These are phyloP conservation scores for Steinernema feltiae DNA, from an alignment of 1,140 invertebrate genomes.

Conservation along the genomic window DNA sequence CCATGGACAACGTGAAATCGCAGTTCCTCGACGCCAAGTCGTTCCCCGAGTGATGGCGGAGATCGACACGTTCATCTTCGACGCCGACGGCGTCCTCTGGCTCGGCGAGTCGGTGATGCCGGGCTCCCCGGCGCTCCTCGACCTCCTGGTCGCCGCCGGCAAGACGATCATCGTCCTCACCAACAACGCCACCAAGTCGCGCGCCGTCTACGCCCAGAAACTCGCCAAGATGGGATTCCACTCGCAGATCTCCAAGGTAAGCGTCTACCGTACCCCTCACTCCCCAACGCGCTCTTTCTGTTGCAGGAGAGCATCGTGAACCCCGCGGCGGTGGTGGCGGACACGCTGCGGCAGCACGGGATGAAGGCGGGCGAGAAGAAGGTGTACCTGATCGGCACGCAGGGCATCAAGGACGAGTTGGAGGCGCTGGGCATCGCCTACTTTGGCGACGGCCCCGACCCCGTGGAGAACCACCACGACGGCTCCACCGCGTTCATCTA, in stretches of 20 bases:
- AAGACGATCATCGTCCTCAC: slow-evolving; percentile 53
- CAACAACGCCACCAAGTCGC: slow-evolving; percentile 54
- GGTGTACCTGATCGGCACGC: slow-evolving; percentile 56
- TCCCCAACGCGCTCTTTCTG: background rate
- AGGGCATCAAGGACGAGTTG: too few species aligned
- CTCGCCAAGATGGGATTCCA: slow-evolving; percentile 48
- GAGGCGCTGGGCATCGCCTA: slow-evolving; percentile 51
- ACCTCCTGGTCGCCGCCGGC: slow-evolving; percentile 39
- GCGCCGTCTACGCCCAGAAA: slow-evolving; percentile 54
- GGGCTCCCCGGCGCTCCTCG: slow-evolving; percentile 52
- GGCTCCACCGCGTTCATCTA: slow-evolving; percentile 47
- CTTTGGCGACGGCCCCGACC: slow-evolving; percentile 57
- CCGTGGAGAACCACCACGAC: slow-evolving; percentile 40
- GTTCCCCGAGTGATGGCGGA: slow-evolving; percentile 41
- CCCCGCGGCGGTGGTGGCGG: slow-evolving; percentile 53
- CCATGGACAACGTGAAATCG: background rate
- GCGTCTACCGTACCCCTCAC: background rate
- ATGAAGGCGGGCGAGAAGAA: slow-evolving; percentile 47
- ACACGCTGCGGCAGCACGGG: slow-evolving; percentile 44
- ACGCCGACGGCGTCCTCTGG: slow-evolving; percentile 56
- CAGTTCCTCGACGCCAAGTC: slow-evolving; percentile 15
- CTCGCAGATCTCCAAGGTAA: slow-evolving; percentile 24
- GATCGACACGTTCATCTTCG: slow-evolving; percentile 57
- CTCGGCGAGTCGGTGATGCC: slow-evolving; percentile 46
- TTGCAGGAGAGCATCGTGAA: slow-evolving; percentile 44